A percentile compares a stretch with the other conserved stretches of the same genome.
phyloP scores from a whole-genome alignment of 2,888 invertebrate species.

The Parapristionchus giblindavisi region DNA sequence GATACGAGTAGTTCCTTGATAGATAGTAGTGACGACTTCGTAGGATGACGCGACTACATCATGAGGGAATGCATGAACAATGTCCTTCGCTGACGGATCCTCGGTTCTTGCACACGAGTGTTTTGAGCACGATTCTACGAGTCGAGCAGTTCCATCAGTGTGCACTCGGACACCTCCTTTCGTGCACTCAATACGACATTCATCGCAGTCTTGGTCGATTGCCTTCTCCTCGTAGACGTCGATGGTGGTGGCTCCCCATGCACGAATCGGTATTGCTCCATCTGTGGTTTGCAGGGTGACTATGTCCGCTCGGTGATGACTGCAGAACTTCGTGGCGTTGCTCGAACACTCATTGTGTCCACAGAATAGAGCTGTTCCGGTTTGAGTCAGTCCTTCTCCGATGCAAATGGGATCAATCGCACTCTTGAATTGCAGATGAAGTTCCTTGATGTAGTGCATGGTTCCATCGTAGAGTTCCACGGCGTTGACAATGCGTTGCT shows the following conservation, averaged over 20 bases:
- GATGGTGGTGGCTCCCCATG: not conserved
- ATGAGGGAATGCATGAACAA: not conserved
- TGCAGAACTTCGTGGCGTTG: conserved; percentile 11
- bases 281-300: not conserved
- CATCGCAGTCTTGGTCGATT: not conserved
- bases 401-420: not conserved
- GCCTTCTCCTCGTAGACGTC: not conserved
- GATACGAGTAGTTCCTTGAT: not conserved
- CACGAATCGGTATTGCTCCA: not conserved
- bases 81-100: not conserved
- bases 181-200: not conserved
- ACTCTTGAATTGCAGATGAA: not conserved
- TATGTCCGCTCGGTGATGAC: not conserved
- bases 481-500: not conserved
- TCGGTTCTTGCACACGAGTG: not conserved
- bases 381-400: not conserved
- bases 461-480: not conserved
- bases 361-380: not conserved
- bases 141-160: not conserved
- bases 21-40: not conserved
- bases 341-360: not conserved
- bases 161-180: not conserved
- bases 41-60: not conserved
- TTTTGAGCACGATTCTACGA: not conserved
- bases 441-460: not conserved